phyloP scores from a whole-genome alignment of 2,888 invertebrate species.

The Calliopum simillimum region DNA sequence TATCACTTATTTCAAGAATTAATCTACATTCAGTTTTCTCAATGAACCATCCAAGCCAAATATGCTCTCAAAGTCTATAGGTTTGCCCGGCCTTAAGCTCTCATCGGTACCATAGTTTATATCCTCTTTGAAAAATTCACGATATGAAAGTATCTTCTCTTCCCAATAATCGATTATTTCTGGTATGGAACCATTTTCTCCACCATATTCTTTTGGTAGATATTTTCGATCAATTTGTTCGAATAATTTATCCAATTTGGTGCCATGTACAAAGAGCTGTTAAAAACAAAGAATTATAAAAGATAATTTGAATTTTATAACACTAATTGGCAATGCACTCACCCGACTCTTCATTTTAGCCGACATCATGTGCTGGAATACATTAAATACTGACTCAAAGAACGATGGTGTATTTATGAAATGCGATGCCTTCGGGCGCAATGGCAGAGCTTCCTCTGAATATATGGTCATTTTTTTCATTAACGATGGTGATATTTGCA shows the following conservation, averaged over 20 bases:
- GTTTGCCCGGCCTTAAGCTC: conserved; percentile 48
- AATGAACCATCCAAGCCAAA: conserved; percentile 61
- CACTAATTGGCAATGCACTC: conserved; percentile 37
- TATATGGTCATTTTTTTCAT: conserved; percentile 71
- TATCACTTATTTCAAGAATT: too few species aligned
- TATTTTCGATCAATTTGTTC: conserved; percentile 71
- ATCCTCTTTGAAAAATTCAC: conserved; percentile 55
- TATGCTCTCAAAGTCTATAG: conserved; percentile 50
- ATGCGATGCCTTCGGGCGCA: conserved; percentile 71
- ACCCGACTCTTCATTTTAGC: conserved; percentile 73
- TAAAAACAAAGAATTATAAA: conserved; percentile 4
- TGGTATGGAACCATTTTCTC: conserved; percentile 69
- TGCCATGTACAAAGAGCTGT: conserved; percentile 71
- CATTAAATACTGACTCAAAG: conserved; percentile 71
- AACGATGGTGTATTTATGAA: conserved; percentile 71
- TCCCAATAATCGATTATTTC: conserved; percentile 49
- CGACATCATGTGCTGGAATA: conserved; percentile 71
- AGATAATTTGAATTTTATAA: background rate
- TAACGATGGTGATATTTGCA: conserved; percentile 71
- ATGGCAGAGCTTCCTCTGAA: conserved; percentile 72
- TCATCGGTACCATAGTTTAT: conserved; percentile 55
- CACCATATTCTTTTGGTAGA: conserved; percentile 77
- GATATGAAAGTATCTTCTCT: conserved; percentile 46
- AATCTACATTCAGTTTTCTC: conserved; percentile 55
- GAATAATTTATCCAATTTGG: conserved; percentile 71